Evolutionary conservation across 2,113 vertebrate genomes (phyloP).

Genomic region (Oncorhynchus tshawytscha): DNA sequence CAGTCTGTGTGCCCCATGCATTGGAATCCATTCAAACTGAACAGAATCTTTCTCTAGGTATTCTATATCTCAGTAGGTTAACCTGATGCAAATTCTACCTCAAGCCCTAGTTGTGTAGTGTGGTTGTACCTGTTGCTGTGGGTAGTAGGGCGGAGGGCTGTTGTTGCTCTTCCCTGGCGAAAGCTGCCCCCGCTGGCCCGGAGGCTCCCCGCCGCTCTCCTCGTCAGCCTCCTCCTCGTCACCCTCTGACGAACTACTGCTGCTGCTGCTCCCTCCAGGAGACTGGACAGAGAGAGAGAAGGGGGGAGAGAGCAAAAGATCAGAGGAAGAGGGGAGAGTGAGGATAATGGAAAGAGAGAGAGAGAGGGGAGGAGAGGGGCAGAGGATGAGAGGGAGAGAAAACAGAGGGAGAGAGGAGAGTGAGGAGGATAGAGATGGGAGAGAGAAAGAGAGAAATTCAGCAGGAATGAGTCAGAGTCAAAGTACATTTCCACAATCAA

Average conservation of each 20-base stretch:
- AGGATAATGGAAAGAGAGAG: conserved; percentile 39
- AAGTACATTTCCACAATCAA: no score
- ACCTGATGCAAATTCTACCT: no score
- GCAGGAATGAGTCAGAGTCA: neutral
- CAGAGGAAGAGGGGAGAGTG: conserved; percentile 21
- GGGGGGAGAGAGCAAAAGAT: neutral
- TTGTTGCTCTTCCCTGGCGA: conserved; percentile 74
- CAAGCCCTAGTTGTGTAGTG: neutral
- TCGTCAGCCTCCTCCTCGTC: conserved; percentile 89
- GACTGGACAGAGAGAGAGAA: conserved; percentile 69
- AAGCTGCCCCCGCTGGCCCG: conserved; percentile 72
- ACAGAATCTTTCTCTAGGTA: no score
- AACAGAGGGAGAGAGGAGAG: neutral
- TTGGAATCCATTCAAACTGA: no score
- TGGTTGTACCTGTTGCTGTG: conserved; percentile 76
- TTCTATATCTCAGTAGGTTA: no score
- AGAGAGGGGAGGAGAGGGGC: neutral
- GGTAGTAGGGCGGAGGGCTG: conserved; percentile 82
- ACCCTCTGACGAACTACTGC: conserved; percentile 91
- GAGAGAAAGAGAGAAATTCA: neutral
- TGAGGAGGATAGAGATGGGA: conserved; percentile 64
- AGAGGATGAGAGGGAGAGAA: conserved; percentile 64
- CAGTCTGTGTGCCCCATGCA: no score
- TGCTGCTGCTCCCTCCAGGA: conserved; percentile 85
- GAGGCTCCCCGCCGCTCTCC: conserved; percentile 78